Evolutionary conservation across 35 echinoderm and acorn worm genomes (phyloP).

Genomic region (Patiria miniata): DNA sequence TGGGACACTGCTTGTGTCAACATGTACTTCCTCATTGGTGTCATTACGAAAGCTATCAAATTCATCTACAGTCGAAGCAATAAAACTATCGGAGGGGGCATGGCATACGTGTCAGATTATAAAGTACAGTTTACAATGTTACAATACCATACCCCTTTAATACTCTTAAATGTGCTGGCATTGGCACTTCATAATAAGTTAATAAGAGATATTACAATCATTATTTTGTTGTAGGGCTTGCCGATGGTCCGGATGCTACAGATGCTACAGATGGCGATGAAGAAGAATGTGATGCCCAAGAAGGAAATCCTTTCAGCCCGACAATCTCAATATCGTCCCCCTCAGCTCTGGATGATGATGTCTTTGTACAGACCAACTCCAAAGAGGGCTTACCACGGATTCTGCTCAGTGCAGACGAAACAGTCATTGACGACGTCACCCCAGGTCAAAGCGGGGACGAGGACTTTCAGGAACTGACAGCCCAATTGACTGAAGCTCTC

Average conservation of each 20-base stretch:
- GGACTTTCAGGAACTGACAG: background rate
- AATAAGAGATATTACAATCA: too few relatives aligned
- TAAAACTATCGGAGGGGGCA: too few relatives aligned
- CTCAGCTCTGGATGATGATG: background rate
- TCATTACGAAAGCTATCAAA: too few relatives aligned
- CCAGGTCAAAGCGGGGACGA: slow-evolving; percentile 2
- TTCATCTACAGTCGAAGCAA: too few relatives aligned
- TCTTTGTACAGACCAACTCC: background rate
- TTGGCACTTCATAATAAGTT: too few relatives aligned
- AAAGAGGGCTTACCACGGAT: background rate
- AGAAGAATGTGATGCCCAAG: background rate
- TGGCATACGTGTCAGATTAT: too few relatives aligned
- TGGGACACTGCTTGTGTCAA: too few relatives aligned
- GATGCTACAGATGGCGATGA: background rate
- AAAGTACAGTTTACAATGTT: too few relatives aligned
- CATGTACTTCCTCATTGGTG: too few relatives aligned
- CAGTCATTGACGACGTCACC: background rate
- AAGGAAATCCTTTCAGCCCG: background rate
- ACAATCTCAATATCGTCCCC: background rate
- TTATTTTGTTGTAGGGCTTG: background rate
- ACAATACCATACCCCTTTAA: too few relatives aligned
- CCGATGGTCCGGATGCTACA: background rate
- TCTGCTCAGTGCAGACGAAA: background rate
- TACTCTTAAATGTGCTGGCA: too few relatives aligned
- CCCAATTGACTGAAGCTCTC: background rate